Evolutionary conservation across 2,797 vertebrate genomes (phyloP), one percentile per base, ranked within the genome.

Genomic region (Loris lydekkerianus): DNA sequence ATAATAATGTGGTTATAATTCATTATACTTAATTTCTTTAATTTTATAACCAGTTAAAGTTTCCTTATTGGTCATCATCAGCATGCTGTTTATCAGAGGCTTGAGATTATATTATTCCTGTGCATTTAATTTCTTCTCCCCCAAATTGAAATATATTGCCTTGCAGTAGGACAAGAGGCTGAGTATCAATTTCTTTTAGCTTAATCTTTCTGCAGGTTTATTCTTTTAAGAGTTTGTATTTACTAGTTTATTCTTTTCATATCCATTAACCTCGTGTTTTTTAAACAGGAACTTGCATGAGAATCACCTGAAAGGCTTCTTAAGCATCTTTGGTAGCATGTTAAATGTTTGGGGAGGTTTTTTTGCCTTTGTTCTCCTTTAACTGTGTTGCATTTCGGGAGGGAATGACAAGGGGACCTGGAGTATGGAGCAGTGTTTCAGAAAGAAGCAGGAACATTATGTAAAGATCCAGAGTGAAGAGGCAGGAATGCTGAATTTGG

Each of bases 181-280:
- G 61, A 89, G 77, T 80, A 89, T 75, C 6, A 3, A 82, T 72
- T 70, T 86, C 20, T 86, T 4, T 70, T 95, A 56, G 43, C 56
- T 76, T 88, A 1, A 63, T 93, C 29, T 93, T 93, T 86, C 20
- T 95, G 23, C 18, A 77, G 18, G 53, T 82, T 85, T 21, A 67
- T 67, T 72, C 43, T 91, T 67, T 61, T 91, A 34, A 76, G 75
- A 77, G n/a, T 94, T 87, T 72, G 40, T 56, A 3, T 86, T 89
- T 83, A 72, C 60, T 92, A 18, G 29, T 86, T 94, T 77, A n/a
- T 23, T 95, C 6, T 89, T 95, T 93, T 49, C 3, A 21, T 91
- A 80, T 83, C 23, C 60, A 25, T n/a, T 72, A 93, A 73, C 46
- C 11, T 72, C 73, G 15, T 86, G 34, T 29, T 80, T 94, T 82